Conservation (phyloP, 2,113 vertebrate species). For the Sebastes fasciatus region DNA sequence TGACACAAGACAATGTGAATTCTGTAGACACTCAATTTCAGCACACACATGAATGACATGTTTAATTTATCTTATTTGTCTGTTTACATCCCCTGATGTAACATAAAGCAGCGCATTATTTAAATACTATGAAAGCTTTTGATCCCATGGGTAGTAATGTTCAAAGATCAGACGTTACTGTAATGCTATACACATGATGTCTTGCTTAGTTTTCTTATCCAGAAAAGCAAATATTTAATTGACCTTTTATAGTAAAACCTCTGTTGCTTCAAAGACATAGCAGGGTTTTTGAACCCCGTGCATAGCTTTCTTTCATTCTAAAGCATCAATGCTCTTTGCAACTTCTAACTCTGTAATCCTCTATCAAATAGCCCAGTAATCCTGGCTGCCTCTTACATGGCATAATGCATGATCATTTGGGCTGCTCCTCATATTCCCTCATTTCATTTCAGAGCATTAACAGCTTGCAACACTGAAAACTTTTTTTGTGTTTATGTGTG, state of each 20-base stretch:
- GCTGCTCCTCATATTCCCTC: slow-evolving; percentile 67
- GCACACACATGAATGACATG: not conserved
- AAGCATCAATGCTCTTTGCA: slow-evolving; percentile 80
- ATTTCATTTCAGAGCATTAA: slow-evolving; percentile 64
- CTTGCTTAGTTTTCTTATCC: not conserved
- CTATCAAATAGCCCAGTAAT: slow-evolving; percentile 80
- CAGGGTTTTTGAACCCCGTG: slow-evolving; percentile 41
- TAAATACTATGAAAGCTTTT: not conserved
- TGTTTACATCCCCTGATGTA: not conserved
- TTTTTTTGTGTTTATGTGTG: slow-evolving; percentile 27
- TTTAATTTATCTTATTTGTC: slow-evolving; percentile 6
- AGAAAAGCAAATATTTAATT: not conserved
- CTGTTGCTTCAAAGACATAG: slow-evolving; percentile 21
- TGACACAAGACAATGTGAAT: slow-evolving; percentile 41
- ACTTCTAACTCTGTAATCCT: slow-evolving; percentile 83
- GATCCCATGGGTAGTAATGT: not conserved
- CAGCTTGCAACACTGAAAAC: slow-evolving; percentile 44
- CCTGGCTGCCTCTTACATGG: slow-evolving; percentile 76
- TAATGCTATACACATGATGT: not conserved
- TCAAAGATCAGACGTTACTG: not conserved
- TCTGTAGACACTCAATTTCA: not conserved
- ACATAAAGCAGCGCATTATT: slow-evolving; percentile 3
- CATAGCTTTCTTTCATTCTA: slow-evolving; percentile 65
- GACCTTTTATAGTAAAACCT: not conserved
- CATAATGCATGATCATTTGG: slow-evolving; percentile 80